Base-by-base conservation (phyloP, 2,888 invertebrate species). In the Pardosa pseudoannulata region DNA sequence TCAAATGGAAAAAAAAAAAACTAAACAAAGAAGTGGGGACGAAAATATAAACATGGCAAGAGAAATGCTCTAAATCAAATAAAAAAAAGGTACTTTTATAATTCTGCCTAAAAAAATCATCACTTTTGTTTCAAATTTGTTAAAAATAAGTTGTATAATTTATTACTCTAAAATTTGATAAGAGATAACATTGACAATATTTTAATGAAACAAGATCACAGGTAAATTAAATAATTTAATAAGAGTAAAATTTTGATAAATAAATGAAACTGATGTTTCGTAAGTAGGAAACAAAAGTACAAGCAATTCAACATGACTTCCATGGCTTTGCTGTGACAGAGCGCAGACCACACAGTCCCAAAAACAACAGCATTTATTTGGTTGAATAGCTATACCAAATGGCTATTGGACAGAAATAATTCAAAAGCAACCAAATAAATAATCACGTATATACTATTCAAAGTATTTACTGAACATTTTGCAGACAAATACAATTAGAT, bases 321-420 rank as follows among this genome's bases (percentile, higher is more conserved):
- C 23, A 67, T 80, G 31, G 73, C 70, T 68, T 71, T 75, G 75
- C 75, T 70, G 75, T 74, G 81, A 68, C 67, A 73, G 73, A 81
- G 68, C 70, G 68, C 62, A 68, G 68, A 41, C 68, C 32, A 81
- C 36, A 81, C 29, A 68, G 13, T 46, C n/a, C 27, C 23, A 9
- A 70, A n/a, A n/a, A 39, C 62, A 46, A 76, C 16, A 41, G 65
- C 9, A 56, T 27, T 46, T 78, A 32, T 62, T 23, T 73, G 73
- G 27, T 73, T 65, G 67, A 67, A 27, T 36, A 67, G 13, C 19
- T 29, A 67, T 13, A 29, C 32, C 32, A 11, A n/a, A n/a, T n/a
- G n/a, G n/a, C n/a, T n/a, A n/a, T n/a, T n/a, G n/a, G n/a, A n/a
- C n/a, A n/a, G n/a, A 67, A 36, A 32, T 29, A 67, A 29, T n/a